phyloP scores from a whole-genome alignment of 2,888 invertebrate genomes.

The Yponomeuta sedellus region DNA sequence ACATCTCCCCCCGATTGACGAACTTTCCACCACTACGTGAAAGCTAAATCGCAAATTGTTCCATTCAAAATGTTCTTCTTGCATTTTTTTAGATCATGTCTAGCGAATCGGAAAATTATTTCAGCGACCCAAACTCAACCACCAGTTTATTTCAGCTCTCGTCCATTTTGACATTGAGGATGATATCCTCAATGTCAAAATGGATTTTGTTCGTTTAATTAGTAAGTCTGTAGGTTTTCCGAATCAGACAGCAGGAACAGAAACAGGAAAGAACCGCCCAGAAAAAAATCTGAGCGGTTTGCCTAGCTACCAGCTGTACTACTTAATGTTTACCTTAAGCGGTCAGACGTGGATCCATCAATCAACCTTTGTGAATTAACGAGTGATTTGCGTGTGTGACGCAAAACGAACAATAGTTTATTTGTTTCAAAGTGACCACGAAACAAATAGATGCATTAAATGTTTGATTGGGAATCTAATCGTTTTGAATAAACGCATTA shows the following conservation, averaged over 20 bases:
- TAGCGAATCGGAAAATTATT: neutral
- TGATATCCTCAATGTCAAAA: too few species aligned
- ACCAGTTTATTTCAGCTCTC: neutral
- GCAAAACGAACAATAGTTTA: neutral
- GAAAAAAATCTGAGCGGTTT: neutral
- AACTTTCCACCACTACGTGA: neutral
- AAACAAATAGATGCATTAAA: neutral
- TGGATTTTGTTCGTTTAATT: neutral
- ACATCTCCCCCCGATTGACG: slow-evolving; percentile 1
- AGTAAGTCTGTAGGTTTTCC: neutral
- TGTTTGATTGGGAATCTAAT: neutral
- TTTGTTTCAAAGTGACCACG: neutral
- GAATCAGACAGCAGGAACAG: neutral
- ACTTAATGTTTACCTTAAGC: neutral
- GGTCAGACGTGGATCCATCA: neutral
- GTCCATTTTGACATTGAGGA: neutral
- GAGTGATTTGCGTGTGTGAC: neutral
- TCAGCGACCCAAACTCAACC: neutral
- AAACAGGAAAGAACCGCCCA: too few species aligned
- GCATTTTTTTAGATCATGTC: neutral
- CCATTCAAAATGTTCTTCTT: neutral
- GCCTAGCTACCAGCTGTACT: too few species aligned
- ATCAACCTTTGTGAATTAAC: neutral
- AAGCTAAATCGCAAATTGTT: neutral
- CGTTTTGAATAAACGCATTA: neutral